A percentile compares a stretch with the other conserved stretches of the same genome.
Conservation (phyloP, 1,140 invertebrate genomes). For the Cherax quadricarinatus region DNA sequence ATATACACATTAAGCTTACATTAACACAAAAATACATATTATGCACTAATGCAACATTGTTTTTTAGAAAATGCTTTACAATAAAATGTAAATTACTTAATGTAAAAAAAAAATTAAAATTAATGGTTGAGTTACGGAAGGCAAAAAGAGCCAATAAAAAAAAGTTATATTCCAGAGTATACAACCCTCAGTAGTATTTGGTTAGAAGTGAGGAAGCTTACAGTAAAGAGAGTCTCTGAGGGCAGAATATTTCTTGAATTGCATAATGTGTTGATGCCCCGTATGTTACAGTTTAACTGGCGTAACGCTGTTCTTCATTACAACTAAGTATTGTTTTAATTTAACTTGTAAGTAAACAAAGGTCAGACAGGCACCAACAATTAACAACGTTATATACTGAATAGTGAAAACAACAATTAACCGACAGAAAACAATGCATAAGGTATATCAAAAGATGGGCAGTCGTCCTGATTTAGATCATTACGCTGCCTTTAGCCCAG, state of each 20-base stretch:
- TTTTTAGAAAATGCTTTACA: not conserved
- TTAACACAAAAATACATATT: not conserved
- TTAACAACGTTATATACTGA: too few relatives aligned
- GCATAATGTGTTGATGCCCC: too few relatives aligned
- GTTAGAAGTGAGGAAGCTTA: not conserved
- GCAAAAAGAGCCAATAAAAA: not conserved
- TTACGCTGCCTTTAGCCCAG: too few relatives aligned
- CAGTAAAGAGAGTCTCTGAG: not conserved
- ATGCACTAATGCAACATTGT: not conserved
- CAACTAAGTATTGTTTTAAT: not conserved
- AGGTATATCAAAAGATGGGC: too few relatives aligned
- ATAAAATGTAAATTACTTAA: not conserved
- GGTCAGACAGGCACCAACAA: not conserved
- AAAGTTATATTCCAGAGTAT: not conserved
- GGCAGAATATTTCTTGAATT: too few relatives aligned
- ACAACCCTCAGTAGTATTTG: constrained; percentile 18
- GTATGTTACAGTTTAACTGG: not conserved
- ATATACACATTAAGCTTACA: not conserved
- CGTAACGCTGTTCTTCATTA: not conserved
- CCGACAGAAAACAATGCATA: constrained; percentile 4
- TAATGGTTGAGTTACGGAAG: not conserved
- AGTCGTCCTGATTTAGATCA: too few relatives aligned
- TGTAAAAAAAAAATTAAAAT: not conserved
- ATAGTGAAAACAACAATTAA: not conserved
- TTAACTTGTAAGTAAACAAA: not conserved